Percentiles rank a stretch among this genome's conserved stretches.
Evolutionary conservation across 2,888 invertebrate genomes (phyloP).

Genomic region (Lasioglossum malachurum): DNA sequence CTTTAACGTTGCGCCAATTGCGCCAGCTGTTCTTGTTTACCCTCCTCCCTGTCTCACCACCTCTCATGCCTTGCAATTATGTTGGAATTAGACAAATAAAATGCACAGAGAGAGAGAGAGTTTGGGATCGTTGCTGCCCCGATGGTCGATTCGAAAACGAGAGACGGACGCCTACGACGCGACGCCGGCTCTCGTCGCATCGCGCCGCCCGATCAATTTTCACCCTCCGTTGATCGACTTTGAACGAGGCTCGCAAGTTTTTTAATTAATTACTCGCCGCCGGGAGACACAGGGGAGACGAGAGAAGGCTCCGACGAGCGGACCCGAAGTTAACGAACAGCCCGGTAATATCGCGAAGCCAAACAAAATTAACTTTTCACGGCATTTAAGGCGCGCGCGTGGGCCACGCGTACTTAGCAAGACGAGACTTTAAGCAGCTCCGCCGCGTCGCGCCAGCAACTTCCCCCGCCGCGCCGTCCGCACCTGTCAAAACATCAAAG

Average conservation of each 20-base stretch:
- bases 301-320: not conserved
- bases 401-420: conserved; percentile 29
- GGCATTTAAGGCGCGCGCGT: conserved; percentile 19
- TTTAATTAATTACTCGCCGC: conserved; percentile 48
- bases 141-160: not conserved
- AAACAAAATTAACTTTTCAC: conserved; percentile 60
- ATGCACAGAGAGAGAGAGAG: too few species aligned
- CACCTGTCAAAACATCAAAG: conserved; percentile 68
- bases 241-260: conserved; percentile 26
- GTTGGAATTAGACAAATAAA: conserved; percentile 56
- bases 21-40: conserved; percentile 53
- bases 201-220: conserved; percentile 43
- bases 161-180: not conserved
- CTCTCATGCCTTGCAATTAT: not conserved
- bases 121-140: not conserved
- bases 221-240: conserved; percentile 41
- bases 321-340: conserved; percentile 38
- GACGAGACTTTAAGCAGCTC: conserved; percentile 53
- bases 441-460: conserved; percentile 10
- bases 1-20: conserved; percentile 38
- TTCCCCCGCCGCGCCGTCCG: conserved; percentile 17
- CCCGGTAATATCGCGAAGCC: conserved; percentile 51
- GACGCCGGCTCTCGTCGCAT: not conserved
- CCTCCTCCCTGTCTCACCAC: not conserved
- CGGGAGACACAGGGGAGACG: conserved; percentile 32